These are phyloP conservation scores for Forbesichthys papilliferus DNA, from an alignment of 2,113 vertebrate genomes.

Conservation along the genomic window DNA sequence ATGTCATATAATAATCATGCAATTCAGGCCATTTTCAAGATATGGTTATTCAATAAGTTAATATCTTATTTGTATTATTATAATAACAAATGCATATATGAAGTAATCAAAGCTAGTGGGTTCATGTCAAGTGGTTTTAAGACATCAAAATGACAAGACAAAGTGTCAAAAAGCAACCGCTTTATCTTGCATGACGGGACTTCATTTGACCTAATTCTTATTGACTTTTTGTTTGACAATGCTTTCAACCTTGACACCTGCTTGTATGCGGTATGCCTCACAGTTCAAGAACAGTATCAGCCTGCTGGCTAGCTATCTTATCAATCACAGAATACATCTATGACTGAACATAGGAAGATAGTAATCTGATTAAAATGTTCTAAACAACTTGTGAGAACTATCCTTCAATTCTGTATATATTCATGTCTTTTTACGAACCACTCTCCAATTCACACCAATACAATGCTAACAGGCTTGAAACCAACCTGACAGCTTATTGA, in stretches of 20 bases:
- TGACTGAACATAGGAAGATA: conserved; percentile 59
- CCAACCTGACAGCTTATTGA: conserved; percentile 24
- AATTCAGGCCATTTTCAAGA: not conserved
- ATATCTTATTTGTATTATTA: not conserved
- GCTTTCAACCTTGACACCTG: conserved; percentile 34
- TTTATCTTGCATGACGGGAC: conserved; percentile 66
- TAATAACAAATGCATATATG: not conserved
- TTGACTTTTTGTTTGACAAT: conserved; percentile 23
- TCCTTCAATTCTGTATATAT: conserved; percentile 70
- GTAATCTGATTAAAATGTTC: conserved; percentile 38
- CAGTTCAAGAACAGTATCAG: conserved; percentile 19
- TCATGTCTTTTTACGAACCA: conserved; percentile 46
- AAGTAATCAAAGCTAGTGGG: conserved; percentile 29
- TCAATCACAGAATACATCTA: conserved; percentile 11
- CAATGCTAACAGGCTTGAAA: conserved; percentile 53
- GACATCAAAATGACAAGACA: conserved; percentile 20
- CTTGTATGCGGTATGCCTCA: conserved; percentile 28
- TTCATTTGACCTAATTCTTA: conserved; percentile 53
- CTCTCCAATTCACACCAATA: conserved; percentile 28
- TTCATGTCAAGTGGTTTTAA: conserved; percentile 67
- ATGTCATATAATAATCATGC: not conserved
- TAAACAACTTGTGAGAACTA: conserved; percentile 52
- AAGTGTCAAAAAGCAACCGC: conserved; percentile 24
- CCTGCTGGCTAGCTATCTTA: conserved; percentile 17
- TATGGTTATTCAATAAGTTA: not conserved